A percentile compares a stretch with the other conserved stretches of the same genome.
Conservation (phyloP, 2,113 vertebrate species). For the Coracopsis vasa region DNA sequence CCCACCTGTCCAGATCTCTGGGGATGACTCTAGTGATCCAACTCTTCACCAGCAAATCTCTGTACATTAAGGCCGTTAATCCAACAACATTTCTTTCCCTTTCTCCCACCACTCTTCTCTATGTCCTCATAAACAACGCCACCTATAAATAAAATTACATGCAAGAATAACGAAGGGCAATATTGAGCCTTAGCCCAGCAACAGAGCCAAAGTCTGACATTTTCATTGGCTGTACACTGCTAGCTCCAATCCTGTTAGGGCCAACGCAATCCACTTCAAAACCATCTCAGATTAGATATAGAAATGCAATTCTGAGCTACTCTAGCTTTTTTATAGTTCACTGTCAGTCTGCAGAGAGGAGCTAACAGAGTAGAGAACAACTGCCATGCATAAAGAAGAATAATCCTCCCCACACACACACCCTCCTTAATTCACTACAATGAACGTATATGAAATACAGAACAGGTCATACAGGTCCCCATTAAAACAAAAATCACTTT, state of each 20-base stretch:
- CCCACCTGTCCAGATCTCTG: not conserved
- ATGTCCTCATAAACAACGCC: not conserved
- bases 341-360: not conserved
- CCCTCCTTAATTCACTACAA: not conserved
- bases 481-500: not conserved
- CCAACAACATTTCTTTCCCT: not conserved
- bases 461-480: not conserved
- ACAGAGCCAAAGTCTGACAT: not conserved
- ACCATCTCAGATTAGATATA: not conserved
- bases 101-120: not conserved
- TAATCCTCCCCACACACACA: not conserved
- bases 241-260: not conserved
- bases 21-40: not conserved
- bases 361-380: not conserved
- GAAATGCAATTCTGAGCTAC: not conserved
- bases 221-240: not conserved
- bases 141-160: not conserved
- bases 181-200: not conserved
- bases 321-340: not conserved
- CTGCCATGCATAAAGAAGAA: accelerated
- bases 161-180: not conserved
- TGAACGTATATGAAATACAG: not conserved
- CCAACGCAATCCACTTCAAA: not conserved
- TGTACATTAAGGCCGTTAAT: not conserved
- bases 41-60: not conserved